Evolutionary conservation across 2,888 invertebrate species (phyloP).

Genomic region (Stratiomys singularior): DNA sequence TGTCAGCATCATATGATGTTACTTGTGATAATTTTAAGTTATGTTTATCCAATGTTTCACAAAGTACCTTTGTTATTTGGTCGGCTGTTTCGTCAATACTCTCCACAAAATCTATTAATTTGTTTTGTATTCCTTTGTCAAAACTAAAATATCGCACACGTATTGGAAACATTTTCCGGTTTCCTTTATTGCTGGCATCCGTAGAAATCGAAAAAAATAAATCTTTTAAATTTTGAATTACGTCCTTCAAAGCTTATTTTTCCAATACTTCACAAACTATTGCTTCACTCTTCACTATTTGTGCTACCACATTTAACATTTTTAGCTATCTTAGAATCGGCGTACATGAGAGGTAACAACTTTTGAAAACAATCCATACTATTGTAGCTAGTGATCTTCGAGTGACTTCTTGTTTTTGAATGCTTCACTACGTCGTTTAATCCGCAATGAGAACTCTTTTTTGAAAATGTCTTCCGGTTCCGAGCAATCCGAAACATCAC

Average conservation of each 20-base stretch:
- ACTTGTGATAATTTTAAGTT: too few relatives aligned
- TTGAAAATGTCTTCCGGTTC: too few relatives aligned
- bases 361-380: too few relatives aligned
- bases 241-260: neutral
- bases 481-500: too few relatives aligned
- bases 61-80: too few relatives aligned
- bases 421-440: too few relatives aligned
- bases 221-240: neutral
- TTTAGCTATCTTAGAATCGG: neutral
- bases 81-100: neutral
- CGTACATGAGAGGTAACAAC: too few relatives aligned
- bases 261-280: neutral
- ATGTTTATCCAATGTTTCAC: too few relatives aligned
- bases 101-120: neutral
- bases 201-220: neutral
- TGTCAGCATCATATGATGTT: neutral
- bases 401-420: too few relatives aligned
- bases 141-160: neutral
- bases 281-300: neutral
- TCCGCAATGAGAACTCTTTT: too few relatives aligned
- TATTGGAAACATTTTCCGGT: neutral
- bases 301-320: conserved; percentile 1
- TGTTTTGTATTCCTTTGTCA: neutral
- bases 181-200: neutral
- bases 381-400: too few relatives aligned